Conservation (phyloP, 2,113 vertebrate species). For the Phylloscopus trochilus region DNA sequence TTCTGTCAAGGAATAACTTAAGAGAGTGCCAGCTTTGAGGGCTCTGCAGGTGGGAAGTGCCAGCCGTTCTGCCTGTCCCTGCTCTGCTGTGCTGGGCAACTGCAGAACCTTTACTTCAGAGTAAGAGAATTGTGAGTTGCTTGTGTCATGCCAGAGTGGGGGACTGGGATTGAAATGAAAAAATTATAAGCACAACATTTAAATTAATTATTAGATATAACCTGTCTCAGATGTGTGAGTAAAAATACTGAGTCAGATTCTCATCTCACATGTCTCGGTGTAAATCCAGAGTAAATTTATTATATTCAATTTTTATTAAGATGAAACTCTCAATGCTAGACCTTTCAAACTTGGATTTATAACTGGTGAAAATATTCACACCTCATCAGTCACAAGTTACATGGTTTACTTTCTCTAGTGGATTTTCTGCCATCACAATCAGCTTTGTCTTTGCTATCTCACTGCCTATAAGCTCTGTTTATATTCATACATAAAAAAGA, state of each 20-base stretch:
- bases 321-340: neutral
- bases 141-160: neutral
- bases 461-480: neutral
- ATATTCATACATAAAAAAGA: neutral
- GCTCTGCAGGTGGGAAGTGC: neutral
- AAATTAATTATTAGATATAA: neutral
- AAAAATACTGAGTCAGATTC: neutral
- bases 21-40: neutral
- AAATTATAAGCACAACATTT: neutral
- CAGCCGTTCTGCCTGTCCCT: neutral
- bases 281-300: neutral
- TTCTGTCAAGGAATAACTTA: neutral
- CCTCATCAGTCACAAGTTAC: conserved; percentile 26
- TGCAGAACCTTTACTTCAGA: neutral
- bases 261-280: neutral
- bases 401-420: conserved; percentile 11
- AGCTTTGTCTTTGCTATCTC: conserved; percentile 9
- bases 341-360: neutral
- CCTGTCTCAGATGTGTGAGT: neutral
- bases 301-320: neutral
- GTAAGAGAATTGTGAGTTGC: neutral
- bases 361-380: neutral
- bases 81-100: neutral
- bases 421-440: conserved; percentile 9
- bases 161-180: neutral